Evolutionary conservation across 2,113 vertebrate genomes (phyloP).

Genomic region (Dasyprocta punctata): DNA sequence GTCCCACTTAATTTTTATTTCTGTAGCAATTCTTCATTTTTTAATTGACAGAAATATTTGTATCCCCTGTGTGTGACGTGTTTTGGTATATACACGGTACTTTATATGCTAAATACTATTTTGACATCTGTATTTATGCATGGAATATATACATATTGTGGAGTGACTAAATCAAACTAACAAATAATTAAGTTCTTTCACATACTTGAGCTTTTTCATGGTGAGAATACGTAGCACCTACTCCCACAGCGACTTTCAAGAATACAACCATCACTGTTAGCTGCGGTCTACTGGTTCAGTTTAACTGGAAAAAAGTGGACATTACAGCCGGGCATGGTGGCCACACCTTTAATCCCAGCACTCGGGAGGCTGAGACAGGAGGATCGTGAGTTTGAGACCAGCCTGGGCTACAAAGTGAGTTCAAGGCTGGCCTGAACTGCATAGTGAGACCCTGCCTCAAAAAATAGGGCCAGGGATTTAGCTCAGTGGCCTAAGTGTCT

Average conservation of each 20-base stretch:
- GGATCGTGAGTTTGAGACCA: background rate
- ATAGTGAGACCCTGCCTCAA: background rate
- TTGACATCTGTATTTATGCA: background rate
- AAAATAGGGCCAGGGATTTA: no score
- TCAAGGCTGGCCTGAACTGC: background rate
- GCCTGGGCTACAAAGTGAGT: background rate
- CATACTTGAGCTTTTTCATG: background rate
- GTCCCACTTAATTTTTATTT: background rate
- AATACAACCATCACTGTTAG: background rate
- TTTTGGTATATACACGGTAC: background rate
- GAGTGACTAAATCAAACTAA: background rate
- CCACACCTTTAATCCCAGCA: background rate
- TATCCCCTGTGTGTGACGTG: background rate
- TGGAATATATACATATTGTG: no score
- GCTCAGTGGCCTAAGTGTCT: no score
- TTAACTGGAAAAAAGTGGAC: background rate
- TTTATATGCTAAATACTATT: background rate
- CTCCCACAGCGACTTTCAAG: background rate
- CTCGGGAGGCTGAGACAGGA: background rate
- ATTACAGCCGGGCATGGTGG: background rate
- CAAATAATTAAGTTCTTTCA: background rate
- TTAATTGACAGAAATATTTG: background rate
- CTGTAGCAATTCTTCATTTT: background rate
- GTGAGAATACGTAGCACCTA: background rate
- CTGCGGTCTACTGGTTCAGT: background rate